Evolutionary conservation across 2,888 invertebrate genomes (phyloP).

Genomic region (Stratiomys singularior): DNA sequence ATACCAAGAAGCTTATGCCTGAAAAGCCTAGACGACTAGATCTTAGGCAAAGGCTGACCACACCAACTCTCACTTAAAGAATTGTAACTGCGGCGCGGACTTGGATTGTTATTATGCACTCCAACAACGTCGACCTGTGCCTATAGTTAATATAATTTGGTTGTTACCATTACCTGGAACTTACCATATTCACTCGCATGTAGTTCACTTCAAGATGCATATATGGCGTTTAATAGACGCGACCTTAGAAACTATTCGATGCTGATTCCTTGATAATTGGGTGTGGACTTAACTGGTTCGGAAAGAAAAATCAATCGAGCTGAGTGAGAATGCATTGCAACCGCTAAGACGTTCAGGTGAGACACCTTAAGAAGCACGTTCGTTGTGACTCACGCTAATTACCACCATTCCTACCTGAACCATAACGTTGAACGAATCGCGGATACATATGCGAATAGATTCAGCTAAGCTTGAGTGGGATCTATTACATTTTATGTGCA

Average conservation of each 20-base stretch:
- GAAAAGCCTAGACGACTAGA: slow-evolving; percentile 15
- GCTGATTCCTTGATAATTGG: slow-evolving; percentile 8
- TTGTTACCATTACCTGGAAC: neutral
- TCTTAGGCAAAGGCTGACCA: too few relatives aligned
- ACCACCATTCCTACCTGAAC: slow-evolving; percentile 11
- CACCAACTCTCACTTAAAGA: slow-evolving; percentile 30
- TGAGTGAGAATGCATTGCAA: neutral
- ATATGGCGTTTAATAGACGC: slow-evolving; percentile 24
- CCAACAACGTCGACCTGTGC: neutral
- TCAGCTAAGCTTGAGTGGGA: neutral
- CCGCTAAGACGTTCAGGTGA: neutral
- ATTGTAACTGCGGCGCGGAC: slow-evolving; percentile 7
- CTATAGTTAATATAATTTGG: neutral
- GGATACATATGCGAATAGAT: neutral
- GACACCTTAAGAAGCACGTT: neutral
- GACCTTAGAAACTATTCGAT: slow-evolving; percentile 38
- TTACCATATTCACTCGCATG: slow-evolving; percentile 17
- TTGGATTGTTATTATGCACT: slow-evolving; percentile 5
- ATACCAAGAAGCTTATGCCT: too few relatives aligned
- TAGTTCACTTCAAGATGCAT: slow-evolving; percentile 3
- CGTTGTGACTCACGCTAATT: slow-evolving; percentile 28
- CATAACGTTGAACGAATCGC: neutral
- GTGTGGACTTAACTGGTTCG: neutral
- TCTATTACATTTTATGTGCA: neutral
- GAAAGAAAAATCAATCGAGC: neutral